Evolutionary conservation across 2,113 vertebrate genomes (phyloP).

Genomic region (Agapornis roseicollis): DNA sequence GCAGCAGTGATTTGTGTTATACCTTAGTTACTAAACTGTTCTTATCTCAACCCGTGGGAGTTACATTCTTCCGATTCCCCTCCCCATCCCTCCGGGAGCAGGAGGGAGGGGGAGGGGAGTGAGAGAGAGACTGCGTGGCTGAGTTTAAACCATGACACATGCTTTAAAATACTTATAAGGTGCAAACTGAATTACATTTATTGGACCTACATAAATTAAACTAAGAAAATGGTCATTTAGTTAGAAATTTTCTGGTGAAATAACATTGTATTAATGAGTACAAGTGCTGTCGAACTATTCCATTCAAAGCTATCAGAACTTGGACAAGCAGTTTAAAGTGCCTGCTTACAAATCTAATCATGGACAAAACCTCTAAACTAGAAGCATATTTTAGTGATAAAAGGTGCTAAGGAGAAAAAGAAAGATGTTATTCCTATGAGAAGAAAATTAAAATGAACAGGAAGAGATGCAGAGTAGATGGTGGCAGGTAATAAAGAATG

Average conservation of each 20-base stretch:
- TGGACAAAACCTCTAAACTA: not conserved
- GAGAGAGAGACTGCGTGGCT: too few relatives aligned
- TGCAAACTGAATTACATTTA: not conserved
- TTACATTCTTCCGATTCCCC: too few relatives aligned
- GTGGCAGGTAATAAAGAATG: not conserved
- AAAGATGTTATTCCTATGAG: not conserved
- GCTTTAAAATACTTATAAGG: not conserved
- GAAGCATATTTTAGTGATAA: not conserved
- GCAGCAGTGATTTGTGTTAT: too few relatives aligned
- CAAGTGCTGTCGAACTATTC: not conserved
- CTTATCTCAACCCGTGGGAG: too few relatives aligned
- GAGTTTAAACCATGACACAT: not conserved
- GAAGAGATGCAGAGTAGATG: not conserved
- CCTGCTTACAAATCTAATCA: not conserved
- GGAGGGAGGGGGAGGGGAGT: too few relatives aligned
- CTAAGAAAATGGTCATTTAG: not conserved
- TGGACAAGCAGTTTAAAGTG: not conserved
- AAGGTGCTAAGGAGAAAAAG: not conserved
- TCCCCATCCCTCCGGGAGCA: too few relatives aligned
- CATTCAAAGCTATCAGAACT: not conserved
- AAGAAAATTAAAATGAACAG: not conserved
- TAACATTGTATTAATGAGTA: not conserved
- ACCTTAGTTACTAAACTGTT: too few relatives aligned
- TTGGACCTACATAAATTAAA: not conserved
- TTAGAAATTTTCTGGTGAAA: not conserved